These are phyloP conservation scores for Callaeas wilsoni DNA, from an alignment of 2,113 vertebrate genomes.

Conservation along the genomic window DNA sequence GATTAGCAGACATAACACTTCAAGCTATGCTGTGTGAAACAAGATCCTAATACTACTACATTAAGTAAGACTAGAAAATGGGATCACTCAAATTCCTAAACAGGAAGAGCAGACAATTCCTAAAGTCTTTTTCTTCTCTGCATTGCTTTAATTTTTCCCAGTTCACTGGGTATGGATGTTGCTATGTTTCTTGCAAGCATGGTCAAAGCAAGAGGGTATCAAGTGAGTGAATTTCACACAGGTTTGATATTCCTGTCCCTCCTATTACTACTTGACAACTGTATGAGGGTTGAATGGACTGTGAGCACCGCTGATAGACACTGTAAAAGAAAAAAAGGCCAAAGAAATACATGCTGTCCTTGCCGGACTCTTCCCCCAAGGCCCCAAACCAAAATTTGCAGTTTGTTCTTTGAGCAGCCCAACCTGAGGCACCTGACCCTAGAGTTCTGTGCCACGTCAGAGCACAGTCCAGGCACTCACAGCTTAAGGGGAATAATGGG, in stretches of 20 bases:
- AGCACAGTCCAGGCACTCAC: conserved; percentile 44
- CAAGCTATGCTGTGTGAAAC: not conserved
- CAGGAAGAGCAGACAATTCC: not conserved
- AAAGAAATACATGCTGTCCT: not conserved
- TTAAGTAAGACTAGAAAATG: not conserved
- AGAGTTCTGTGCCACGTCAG: not conserved
- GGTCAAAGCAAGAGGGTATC: not conserved
- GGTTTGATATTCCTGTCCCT: not conserved
- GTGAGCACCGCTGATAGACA: not conserved
- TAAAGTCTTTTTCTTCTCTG: not conserved
- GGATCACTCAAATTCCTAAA: not conserved
- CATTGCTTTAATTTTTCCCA: not conserved
- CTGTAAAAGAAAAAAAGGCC: not conserved
- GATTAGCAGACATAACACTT: conserved; percentile 29
- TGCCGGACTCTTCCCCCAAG: not conserved
- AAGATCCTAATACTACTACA: not conserved
- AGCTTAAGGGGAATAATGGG: conserved; percentile 92
- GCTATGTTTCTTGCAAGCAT: not conserved
- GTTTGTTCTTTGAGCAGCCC: not conserved
- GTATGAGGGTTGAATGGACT: not conserved
- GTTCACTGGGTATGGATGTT: not conserved
- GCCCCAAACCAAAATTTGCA: not conserved
- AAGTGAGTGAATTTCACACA: not conserved
- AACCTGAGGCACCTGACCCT: not conserved
- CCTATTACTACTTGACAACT: not conserved